Conservation (phyloP, 2,113 vertebrate species). For the Pycnonotus jocosus region DNA sequence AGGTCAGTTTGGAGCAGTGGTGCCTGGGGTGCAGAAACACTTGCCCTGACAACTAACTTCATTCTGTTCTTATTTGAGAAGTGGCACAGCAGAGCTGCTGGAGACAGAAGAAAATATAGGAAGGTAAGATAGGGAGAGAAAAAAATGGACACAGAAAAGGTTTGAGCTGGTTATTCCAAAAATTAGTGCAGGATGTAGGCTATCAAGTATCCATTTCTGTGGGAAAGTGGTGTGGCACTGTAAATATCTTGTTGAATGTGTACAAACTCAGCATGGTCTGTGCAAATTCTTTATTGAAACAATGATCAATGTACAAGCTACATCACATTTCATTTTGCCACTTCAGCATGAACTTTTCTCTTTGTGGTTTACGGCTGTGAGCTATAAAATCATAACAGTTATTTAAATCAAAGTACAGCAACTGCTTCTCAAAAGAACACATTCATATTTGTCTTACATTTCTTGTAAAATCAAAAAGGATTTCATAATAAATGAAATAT, state of each 20-base stretch:
- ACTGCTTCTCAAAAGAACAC: conserved; percentile 47
- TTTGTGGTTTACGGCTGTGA: conserved; percentile 36
- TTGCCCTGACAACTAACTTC: neutral
- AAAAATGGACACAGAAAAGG: neutral
- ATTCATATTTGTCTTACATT: conserved; percentile 42
- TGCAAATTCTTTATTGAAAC: conserved; percentile 76
- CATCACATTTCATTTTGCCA: conserved; percentile 51
- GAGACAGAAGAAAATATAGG: neutral
- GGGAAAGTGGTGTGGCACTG: neutral
- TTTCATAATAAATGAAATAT: conserved; percentile 44
- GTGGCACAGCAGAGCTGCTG: neutral
- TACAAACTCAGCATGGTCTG: conserved; percentile 23
- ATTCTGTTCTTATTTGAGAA: neutral
- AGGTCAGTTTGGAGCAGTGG: neutral
- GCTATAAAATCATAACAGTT: conserved; percentile 52
- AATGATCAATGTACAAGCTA: conserved; percentile 67
- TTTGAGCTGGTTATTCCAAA: neutral
- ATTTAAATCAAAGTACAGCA: conserved; percentile 56
- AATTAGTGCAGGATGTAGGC: neutral
- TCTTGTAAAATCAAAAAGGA: conserved; percentile 27
- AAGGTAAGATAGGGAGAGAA: neutral
- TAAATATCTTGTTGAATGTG: neutral
- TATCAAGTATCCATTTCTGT: neutral
- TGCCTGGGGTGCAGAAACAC: neutral
- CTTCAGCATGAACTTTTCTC: conserved; percentile 51